Percentiles rank a stretch among this genome's conserved stretches.
These are phyloP conservation scores for Dromas ardeola DNA, from an alignment of 2,113 vertebrate genomes.

Conservation along the genomic window DNA sequence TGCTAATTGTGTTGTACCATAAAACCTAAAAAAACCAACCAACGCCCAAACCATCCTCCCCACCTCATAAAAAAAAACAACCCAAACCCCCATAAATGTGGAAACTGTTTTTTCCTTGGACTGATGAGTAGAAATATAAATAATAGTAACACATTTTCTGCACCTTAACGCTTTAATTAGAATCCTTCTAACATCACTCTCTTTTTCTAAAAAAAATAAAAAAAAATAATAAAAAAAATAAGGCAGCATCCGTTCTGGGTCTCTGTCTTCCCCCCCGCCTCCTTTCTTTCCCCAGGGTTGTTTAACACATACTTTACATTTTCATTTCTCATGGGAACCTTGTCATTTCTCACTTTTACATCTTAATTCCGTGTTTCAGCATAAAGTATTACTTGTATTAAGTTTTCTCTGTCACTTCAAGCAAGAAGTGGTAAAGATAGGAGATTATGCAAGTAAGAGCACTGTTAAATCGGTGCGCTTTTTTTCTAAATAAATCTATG, in stretches of 20 bases:
- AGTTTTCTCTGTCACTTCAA: conserved; percentile 29
- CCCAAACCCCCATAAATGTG: neutral
- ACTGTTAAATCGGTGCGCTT: neutral
- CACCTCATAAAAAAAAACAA: neutral
- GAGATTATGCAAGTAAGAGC: conserved; percentile 1
- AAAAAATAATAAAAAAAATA: neutral
- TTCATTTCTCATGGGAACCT: conserved; percentile 46
- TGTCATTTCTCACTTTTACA: conserved; percentile 1
- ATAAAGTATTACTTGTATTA: conserved; percentile 17
- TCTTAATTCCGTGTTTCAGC: conserved; percentile 57
- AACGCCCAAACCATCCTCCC: neutral
- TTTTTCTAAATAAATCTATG: neutral
- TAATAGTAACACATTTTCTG: neutral
- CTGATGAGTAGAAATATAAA: neutral
- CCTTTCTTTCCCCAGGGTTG: conserved; percentile 12
- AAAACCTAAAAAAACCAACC: neutral
- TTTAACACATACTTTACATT: conserved; percentile 49
- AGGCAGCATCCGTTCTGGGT: neutral
- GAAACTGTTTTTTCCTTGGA: neutral
- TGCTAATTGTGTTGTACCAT: neutral
- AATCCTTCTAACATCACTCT: neutral
- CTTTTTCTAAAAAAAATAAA: neutral
- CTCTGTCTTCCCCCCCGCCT: neutral
- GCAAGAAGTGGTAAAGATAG: neutral
- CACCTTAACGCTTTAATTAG: neutral